Percentiles rank a stretch among this genome's conserved stretches.
phyloP scores from a whole-genome alignment of 2,888 invertebrate genomes.

The Silvanus unidentatus region DNA sequence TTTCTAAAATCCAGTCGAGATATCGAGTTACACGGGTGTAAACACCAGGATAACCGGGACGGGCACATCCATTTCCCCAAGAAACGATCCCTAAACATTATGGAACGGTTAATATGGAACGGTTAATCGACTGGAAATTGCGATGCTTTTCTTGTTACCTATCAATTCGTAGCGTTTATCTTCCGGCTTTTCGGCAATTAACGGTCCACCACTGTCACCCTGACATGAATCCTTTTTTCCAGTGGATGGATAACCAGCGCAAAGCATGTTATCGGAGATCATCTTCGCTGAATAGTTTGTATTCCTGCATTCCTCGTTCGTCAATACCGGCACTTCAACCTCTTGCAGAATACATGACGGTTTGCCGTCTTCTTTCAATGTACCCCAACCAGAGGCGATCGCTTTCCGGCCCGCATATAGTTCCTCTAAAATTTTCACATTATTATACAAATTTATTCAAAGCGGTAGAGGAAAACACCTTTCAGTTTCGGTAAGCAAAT shows the following conservation, averaged over 20 bases:
- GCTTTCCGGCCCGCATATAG: slow-evolving; percentile 67
- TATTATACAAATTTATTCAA: too few species aligned
- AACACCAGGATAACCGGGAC: slow-evolving; percentile 79
- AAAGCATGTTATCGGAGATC: slow-evolving; percentile 86
- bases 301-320: slow-evolving; percentile 65
- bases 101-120: too few species aligned
- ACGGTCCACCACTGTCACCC: slow-evolving; percentile 79
- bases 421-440: slow-evolving; percentile 48
- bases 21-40: slow-evolving; percentile 80
- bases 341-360: slow-evolving; percentile 78
- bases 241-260: slow-evolving; percentile 67
- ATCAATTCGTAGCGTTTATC: slow-evolving; percentile 76
- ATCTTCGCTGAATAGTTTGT: slow-evolving; percentile 78
- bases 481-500: slow-evolving; percentile 70
- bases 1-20: slow-evolving; percentile 72
- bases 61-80: slow-evolving; percentile 86
- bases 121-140: slow-evolving; percentile 1
- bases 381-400: slow-evolving; percentile 83
- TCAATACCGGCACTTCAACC: slow-evolving; percentile 71
- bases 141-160: slow-evolving; percentile 45
- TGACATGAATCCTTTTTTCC: slow-evolving; percentile 78
- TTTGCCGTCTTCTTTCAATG: slow-evolving; percentile 77
- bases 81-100: slow-evolving; percentile 72
- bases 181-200: slow-evolving; percentile 54
- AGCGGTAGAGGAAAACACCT: slow-evolving; percentile 50